Evolutionary conservation across 2,888 invertebrate species (phyloP).

Genomic region (Lissonota sp.): DNA sequence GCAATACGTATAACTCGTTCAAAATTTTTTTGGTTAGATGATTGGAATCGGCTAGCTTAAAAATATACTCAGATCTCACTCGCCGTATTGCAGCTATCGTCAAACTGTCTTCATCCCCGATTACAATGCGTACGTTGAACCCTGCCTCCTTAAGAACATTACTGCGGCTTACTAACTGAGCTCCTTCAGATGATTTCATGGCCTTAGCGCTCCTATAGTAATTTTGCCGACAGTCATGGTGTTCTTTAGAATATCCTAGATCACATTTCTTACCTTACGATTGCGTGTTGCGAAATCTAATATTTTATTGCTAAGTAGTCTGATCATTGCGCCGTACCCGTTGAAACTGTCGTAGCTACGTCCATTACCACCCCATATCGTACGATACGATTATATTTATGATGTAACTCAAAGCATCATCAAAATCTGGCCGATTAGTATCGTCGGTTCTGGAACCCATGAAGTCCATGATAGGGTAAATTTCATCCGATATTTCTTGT

Average conservation of each 20-base stretch:
- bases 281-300: background rate
- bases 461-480: too few species aligned
- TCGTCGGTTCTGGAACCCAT: too few species aligned
- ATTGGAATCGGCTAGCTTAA: slow-evolving; percentile 46
- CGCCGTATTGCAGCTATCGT: slow-evolving; percentile 56
- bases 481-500: too few species aligned
- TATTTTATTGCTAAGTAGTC: background rate
- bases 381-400: slow-evolving; percentile 2
- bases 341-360: slow-evolving; percentile 9
- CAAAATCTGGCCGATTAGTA: too few species aligned
- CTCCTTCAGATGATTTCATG: slow-evolving; percentile 66
- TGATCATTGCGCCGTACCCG: slow-evolving; percentile 1
- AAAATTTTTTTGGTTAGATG: too few species aligned
- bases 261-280: background rate
- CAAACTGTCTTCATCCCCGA: slow-evolving; percentile 64
- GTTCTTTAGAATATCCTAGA: background rate
- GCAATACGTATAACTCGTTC: too few species aligned
- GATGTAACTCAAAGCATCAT: background rate
- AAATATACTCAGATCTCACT: slow-evolving; percentile 9
- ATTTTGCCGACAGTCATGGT: slow-evolving; percentile 5
- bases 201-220: slow-evolving; percentile 13
- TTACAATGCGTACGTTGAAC: slow-evolving; percentile 52
- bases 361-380: slow-evolving; percentile 10
- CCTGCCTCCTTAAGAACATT: slow-evolving; percentile 42
- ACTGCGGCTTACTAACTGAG: slow-evolving; percentile 50